These are phyloP conservation scores for Actinemys pallida DNA, from an alignment of 2,113 vertebrate genomes.

Conservation along the genomic window DNA sequence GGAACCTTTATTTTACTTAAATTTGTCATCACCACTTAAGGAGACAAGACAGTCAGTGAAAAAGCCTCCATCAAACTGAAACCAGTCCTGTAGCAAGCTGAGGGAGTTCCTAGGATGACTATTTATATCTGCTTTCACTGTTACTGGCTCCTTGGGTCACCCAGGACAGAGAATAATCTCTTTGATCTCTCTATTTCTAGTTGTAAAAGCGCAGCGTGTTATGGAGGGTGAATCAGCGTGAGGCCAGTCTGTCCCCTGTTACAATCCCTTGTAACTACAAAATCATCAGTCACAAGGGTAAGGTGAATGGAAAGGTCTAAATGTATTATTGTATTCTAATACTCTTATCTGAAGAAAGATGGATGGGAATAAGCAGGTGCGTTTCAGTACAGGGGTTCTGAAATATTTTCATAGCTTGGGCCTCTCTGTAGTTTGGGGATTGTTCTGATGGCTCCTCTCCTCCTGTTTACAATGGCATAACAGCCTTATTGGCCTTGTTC, in stretches of 20 bases:
- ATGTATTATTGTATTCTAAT: neutral
- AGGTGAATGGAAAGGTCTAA: slow-evolving; percentile 18
- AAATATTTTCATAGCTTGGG: neutral
- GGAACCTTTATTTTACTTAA: neutral
- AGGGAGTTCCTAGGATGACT: slow-evolving; percentile 8
- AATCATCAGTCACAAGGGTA: neutral
- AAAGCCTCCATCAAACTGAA: neutral
- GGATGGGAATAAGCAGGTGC: neutral
- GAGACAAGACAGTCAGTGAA: neutral
- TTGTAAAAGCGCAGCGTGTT: slow-evolving; percentile 27
- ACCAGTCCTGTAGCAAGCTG: neutral
- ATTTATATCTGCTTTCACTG: slow-evolving; percentile 62
- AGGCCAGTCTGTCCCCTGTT: slow-evolving; percentile 14
- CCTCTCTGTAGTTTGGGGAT: neutral
- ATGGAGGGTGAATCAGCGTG: slow-evolving; percentile 23
- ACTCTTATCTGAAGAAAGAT: neutral
- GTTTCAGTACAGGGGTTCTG: neutral
- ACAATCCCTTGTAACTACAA: slow-evolving; percentile 15
- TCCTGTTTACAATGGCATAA: neutral
- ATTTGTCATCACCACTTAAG: neutral
- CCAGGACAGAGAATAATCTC: slow-evolving; percentile 65
- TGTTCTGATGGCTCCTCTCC: neutral
- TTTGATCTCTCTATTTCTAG: slow-evolving; percentile 70
- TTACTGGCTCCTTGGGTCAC: slow-evolving; percentile 25
- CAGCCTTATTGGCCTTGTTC: neutral